Base-by-base conservation (phyloP, 2,113 vertebrate genomes). In the Entelurus aequoreus region DNA sequence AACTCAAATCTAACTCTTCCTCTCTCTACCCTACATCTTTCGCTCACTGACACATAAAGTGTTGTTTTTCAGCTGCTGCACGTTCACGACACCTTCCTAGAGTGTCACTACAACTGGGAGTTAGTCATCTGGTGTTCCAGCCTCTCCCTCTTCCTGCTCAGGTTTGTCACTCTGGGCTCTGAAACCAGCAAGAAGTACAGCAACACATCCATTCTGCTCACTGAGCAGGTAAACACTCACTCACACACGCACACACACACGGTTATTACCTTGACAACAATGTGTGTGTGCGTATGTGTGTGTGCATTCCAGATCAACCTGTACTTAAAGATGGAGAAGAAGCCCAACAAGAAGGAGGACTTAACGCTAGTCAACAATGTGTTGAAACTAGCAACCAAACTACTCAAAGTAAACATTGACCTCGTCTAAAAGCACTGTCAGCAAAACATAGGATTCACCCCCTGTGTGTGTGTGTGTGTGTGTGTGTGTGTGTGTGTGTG, bases 291-390 rank as follows among this genome's bases (percentile, higher is more conserved):
- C 3, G 8, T 28, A 19, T 5, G 11, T 13, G 0, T 13, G 0
- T 51, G 1, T 55, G 10, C 83, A 46, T 55, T n/a, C 65, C 82
- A 99, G 97, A 99, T 99, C 86, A 99, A 98, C 82, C 83, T 99
- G 81, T 99, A 99, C 86, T 93, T 99, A 90, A 99, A 98, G 91
- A 99, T 99, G 97, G 97, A 99, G 88, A 99, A 99, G 90, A 99
- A 99, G 75, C 97, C 97, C 75, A 99, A 98, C 86, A 99, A 99
- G 88, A 99, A 99, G 72, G 97, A 98, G 60, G 97, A 99, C 69
- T 90, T 99, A 74, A 99, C 94, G 1, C 86, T 99, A 77, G 97
- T 99, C 84, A 99, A 99, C 89, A 98, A 99, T 52, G 97, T 99
- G 65, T 90, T 99, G 69, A 99, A 98, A 77, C 91, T 98, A 84